phyloP scores from a whole-genome alignment of 92 coral and sea anemone species.

The Parazoanthus swiftii region DNA sequence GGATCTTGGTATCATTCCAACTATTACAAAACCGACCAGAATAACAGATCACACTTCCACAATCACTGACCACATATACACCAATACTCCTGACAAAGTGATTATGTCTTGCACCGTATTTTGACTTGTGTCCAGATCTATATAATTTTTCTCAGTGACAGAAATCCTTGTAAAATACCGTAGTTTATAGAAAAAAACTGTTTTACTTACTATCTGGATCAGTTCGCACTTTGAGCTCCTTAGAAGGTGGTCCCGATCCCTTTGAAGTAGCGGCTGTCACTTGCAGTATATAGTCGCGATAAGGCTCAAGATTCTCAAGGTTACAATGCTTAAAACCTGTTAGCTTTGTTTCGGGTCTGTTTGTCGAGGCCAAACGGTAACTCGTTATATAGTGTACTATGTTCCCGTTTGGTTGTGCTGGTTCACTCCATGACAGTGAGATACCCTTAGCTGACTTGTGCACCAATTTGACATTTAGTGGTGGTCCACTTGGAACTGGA shows the following conservation, averaged over 20 bases:
- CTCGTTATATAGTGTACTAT: constrained; percentile 48
- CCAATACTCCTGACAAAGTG: too few relatives aligned
- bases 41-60: too few relatives aligned
- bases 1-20: too few relatives aligned
- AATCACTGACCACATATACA: too few relatives aligned
- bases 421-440: constrained; percentile 62
- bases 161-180: too few relatives aligned
- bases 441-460: constrained; percentile 41
- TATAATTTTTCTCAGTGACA: too few relatives aligned
- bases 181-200: neutral
- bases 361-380: constrained; percentile 30
- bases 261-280: constrained; percentile 51
- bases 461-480: constrained; percentile 46
- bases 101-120: too few relatives aligned
- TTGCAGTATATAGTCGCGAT: constrained; percentile 43
- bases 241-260: constrained; percentile 57
- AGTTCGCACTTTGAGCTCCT: constrained; percentile 29
- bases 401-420: constrained; percentile 60
- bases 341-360: neutral
- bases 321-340: neutral
- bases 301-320: constrained; percentile 47
- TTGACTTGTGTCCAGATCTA: too few relatives aligned
- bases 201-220: constrained; percentile 47
- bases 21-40: too few relatives aligned
- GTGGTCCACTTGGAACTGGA: constrained; percentile 69